These are phyloP conservation scores for Oryzias celebensis DNA, from an alignment of 2,113 vertebrate species.

Conservation along the genomic window DNA sequence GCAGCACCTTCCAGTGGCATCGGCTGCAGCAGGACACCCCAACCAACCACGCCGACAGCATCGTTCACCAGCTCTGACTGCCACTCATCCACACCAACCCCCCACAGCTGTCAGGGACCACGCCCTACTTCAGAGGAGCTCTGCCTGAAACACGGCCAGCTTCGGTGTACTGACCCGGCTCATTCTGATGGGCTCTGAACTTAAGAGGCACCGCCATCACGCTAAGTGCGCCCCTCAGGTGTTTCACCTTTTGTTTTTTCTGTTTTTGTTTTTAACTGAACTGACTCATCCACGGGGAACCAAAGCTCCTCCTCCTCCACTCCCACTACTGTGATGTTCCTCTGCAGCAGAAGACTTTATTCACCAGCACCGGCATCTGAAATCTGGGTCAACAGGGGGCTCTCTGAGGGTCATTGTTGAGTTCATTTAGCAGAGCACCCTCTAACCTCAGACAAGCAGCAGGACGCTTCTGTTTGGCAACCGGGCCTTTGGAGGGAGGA, in stretches of 20 bases:
- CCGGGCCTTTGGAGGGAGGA: not conserved
- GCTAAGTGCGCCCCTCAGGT: not conserved
- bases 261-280: not conserved
- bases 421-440: slow-evolving; percentile 62
- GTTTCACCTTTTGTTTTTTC: not conserved
- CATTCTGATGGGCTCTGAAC: too few relatives aligned
- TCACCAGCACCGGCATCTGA: not conserved
- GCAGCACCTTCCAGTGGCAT: slow-evolving; percentile 81
- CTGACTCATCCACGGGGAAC: not conserved
- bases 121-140: not conserved
- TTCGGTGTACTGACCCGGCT: too few relatives aligned
- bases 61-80: slow-evolving; percentile 77
- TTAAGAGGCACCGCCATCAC: too few relatives aligned
- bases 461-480: not conserved
- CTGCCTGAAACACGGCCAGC: not conserved
- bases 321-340: slow-evolving; percentile 9
- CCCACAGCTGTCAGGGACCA: not conserved
- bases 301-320: slow-evolving; percentile 27
- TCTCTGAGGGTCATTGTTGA: too few relatives aligned
- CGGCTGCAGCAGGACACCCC: slow-evolving; percentile 67
- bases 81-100: too few relatives aligned
- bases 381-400: slow-evolving; percentile 32
- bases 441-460: not conserved
- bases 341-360: slow-evolving; percentile 33
- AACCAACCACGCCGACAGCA: slow-evolving; percentile 66